Conservation (phyloP, 2,888 invertebrate genomes). For the Amitus sp. region DNA sequence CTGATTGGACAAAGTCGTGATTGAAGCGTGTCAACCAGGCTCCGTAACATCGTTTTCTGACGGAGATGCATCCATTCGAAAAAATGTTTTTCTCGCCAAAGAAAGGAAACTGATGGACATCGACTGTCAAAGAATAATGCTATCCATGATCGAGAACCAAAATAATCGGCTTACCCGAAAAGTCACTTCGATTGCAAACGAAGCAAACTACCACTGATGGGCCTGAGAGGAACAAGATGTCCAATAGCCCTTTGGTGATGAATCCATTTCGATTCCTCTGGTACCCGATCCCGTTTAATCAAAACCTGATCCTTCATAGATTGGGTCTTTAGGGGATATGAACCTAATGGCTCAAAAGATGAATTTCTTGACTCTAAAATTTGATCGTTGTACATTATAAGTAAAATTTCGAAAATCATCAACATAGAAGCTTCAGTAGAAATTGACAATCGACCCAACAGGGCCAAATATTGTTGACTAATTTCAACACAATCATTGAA, state of each 20-base stretch:
- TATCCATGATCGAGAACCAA: neutral
- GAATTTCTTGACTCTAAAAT: neutral
- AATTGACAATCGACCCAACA: too few relatives aligned
- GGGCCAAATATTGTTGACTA: too few relatives aligned
- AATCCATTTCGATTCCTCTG: neutral
- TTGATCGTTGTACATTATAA: neutral
- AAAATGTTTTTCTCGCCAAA: neutral
- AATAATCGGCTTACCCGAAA: neutral
- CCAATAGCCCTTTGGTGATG: neutral
- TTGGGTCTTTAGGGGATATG: neutral
- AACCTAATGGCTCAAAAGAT: neutral
- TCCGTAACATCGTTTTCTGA: neutral
- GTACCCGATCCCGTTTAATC: neutral
- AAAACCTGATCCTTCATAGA: neutral
- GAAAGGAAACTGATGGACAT: neutral
- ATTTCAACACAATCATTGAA: too few relatives aligned
- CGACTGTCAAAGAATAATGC: neutral
- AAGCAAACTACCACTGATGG: neutral
- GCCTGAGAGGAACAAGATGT: neutral
- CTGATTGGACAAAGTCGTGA: slow-evolving; percentile 24
- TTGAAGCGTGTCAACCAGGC: slow-evolving; percentile 11
- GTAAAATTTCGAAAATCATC: neutral
- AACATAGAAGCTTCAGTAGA: too few relatives aligned
- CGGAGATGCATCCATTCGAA: neutral
- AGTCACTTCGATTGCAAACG: too few relatives aligned